Percentiles rank a stretch among this genome's conserved stretches.
Evolutionary conservation across 1,140 invertebrate species (phyloP).

Genomic region (Oscheius sp.): DNA sequence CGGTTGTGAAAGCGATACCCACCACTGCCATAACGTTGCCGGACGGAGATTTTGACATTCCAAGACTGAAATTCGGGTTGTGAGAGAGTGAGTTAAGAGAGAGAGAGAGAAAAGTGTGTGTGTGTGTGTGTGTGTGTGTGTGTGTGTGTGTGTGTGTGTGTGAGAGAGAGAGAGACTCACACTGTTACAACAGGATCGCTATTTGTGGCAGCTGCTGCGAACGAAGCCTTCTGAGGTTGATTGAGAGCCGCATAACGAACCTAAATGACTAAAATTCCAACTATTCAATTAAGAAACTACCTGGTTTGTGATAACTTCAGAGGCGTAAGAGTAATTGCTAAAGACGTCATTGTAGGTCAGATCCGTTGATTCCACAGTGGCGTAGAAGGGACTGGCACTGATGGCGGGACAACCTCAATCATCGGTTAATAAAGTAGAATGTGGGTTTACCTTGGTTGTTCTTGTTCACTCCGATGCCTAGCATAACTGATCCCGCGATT

Average conservation of each 20-base stretch:
- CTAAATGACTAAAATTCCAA: background rate
- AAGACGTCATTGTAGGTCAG: slow-evolving; percentile 1
- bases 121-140: background rate
- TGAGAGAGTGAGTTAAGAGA: no score
- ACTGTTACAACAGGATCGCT: background rate
- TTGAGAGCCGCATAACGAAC: background rate
- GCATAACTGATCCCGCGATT: slow-evolving; percentile 21
- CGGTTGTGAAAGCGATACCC: background rate
- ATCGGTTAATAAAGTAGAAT: background rate
- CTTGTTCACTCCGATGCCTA: slow-evolving; percentile 17
- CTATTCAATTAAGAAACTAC: background rate
- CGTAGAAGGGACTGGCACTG: background rate
- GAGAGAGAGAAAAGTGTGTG: background rate
- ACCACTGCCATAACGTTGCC: background rate
- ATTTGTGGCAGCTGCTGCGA: background rate
- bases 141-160: background rate
- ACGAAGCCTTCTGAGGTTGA: background rate
- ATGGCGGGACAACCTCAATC: background rate
- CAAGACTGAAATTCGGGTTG: no score
- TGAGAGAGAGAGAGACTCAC: background rate
- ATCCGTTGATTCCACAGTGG: background rate
- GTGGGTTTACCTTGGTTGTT: background rate
- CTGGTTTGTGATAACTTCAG: background rate
- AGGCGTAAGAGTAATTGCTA: background rate
- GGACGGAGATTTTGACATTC: background rate